phyloP scores from a whole-genome alignment of 1,140 invertebrate genomes.

The Drosophila triauraria region DNA sequence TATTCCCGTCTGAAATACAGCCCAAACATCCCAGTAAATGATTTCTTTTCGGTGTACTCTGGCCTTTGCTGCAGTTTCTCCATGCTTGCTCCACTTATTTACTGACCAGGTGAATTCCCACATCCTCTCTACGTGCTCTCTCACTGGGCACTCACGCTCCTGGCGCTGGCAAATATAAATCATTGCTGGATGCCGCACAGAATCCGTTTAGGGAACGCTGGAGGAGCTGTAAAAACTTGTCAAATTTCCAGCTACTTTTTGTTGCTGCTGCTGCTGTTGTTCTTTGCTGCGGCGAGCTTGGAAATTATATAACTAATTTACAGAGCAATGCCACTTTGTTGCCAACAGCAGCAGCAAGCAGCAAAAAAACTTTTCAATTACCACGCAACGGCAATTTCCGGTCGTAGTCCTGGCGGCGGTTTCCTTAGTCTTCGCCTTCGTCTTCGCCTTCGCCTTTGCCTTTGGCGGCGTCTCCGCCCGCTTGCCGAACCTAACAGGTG shows the following conservation, averaged over 20 bases:
- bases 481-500: slow-evolving; percentile 62
- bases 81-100: not conserved
- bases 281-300: slow-evolving; percentile 17
- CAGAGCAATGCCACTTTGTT: slow-evolving; percentile 57
- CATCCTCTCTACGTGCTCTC: not conserved
- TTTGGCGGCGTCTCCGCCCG: slow-evolving; percentile 6
- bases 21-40: not conserved
- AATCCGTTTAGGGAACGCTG: slow-evolving; percentile 3
- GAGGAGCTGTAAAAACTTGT: slow-evolving; percentile 47
- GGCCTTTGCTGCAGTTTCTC: not conserved
- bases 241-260: slow-evolving; percentile 56
- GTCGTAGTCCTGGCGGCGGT: slow-evolving; percentile 36
- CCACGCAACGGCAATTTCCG: slow-evolving; percentile 70
- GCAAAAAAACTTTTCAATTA: slow-evolving; percentile 66
- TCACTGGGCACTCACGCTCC: not conserved
- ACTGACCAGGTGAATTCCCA: not conserved
- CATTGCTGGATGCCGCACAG: slow-evolving; percentile 11
- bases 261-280: slow-evolving; percentile 31
- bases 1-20: too few species aligned
- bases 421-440: slow-evolving; percentile 12
- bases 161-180: slow-evolving; percentile 33
- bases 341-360: slow-evolving; percentile 36
- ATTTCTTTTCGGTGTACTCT: too few species aligned
- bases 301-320: slow-evolving; percentile 73
- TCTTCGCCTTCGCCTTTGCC: slow-evolving; percentile 4